These are phyloP conservation scores for Linyphia triangularis DNA, from an alignment of 2,888 invertebrate species.

Conservation along the genomic window DNA sequence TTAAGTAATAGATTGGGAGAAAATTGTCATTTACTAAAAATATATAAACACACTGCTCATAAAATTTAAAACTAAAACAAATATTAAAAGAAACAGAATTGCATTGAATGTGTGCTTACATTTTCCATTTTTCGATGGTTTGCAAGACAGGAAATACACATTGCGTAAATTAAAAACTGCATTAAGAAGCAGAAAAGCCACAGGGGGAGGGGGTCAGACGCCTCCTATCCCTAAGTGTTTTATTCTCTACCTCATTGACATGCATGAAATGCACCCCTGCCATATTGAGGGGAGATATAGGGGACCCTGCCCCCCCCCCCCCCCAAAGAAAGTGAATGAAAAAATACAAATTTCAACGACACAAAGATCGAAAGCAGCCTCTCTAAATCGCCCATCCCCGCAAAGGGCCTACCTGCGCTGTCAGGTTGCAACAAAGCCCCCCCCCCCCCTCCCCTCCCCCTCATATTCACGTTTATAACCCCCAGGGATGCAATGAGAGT, in stretches of 20 bases:
- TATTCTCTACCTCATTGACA: slow-evolving; percentile 58
- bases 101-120: no score
- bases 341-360: slow-evolving; percentile 24
- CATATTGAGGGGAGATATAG: not conserved
- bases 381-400: slow-evolving; percentile 15
- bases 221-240: not conserved
- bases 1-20: no score
- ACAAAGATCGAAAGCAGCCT: slow-evolving; percentile 18
- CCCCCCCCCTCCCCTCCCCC: not conserved
- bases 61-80: no score
- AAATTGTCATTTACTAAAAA: no score
- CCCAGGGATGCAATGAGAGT: slow-evolving; percentile 63
- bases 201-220: not conserved
- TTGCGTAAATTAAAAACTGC: not conserved
- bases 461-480: not conserved
- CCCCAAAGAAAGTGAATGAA: slow-evolving; percentile 41
- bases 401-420: slow-evolving; percentile 32
- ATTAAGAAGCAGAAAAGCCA: not conserved
- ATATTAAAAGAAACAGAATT: no score
- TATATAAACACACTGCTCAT: no score
- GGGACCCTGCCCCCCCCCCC: not conserved
- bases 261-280: slow-evolving; percentile 72
- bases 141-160: not conserved
- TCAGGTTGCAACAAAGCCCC: slow-evolving; percentile 32
- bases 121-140: no score